Conservation (phyloP, 2,113 vertebrate species). For the Oxygymnocypris stewartii region DNA sequence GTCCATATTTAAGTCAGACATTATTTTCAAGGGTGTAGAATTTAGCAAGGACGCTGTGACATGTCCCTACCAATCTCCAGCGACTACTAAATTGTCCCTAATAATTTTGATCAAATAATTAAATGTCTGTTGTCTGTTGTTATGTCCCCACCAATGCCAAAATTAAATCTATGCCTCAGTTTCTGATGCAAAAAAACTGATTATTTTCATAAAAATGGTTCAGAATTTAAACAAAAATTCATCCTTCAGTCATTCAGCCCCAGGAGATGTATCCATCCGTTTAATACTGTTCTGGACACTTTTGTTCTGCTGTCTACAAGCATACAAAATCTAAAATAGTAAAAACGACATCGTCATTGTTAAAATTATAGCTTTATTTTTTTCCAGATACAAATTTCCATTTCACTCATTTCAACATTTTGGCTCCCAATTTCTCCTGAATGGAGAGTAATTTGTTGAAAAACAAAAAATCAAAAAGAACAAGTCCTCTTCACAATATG, state of each 20-base stretch:
- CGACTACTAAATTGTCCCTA: too few species aligned
- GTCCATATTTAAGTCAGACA: too few species aligned
- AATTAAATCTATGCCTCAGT: neutral
- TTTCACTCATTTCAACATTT: constrained; percentile 58
- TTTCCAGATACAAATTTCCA: constrained; percentile 74
- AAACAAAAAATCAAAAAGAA: constrained; percentile 35
- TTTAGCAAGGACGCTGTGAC: too few species aligned
- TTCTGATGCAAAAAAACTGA: too few species aligned
- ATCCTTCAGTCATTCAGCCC: too few species aligned
- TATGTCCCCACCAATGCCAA: neutral
- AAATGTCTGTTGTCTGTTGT: too few species aligned
- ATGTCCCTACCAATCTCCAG: too few species aligned
- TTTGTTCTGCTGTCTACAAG: neutral
- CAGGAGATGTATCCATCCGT: neutral
- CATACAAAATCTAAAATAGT: neutral
- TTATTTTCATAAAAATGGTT: neutral
- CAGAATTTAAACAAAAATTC: neutral
- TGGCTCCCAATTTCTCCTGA: constrained; percentile 54
- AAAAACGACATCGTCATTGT: constrained; percentile 45
- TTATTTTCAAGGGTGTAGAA: too few species aligned
- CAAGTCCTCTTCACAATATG: constrained; percentile 64
- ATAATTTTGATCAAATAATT: neutral
- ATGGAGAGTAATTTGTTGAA: constrained; percentile 54
- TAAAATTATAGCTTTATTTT: constrained; percentile 81
- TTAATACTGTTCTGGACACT: neutral